These are phyloP conservation scores for Yponomeuta evonymella DNA, from an alignment of 2,888 invertebrate species.

Conservation along the genomic window DNA sequence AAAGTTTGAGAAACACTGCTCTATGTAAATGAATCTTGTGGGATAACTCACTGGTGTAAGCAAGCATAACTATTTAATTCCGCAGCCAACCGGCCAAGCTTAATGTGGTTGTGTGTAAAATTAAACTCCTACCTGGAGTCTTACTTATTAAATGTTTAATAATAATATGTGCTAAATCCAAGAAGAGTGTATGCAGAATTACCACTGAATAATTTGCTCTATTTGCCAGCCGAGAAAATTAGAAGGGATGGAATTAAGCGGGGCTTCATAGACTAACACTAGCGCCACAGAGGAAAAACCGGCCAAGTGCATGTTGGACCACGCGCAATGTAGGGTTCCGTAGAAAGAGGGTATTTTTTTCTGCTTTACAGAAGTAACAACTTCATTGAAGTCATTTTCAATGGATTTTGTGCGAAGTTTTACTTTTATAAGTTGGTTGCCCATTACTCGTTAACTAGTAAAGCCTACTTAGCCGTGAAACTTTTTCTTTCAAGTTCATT, in stretches of 20 bases:
- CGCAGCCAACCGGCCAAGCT: background rate
- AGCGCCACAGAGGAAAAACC: too few species aligned
- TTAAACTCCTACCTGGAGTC: constrained; percentile 36
- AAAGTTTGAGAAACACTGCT: background rate
- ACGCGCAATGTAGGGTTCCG: too few species aligned
- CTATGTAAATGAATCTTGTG: background rate
- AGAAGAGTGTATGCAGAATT: background rate
- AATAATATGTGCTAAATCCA: constrained; percentile 31
- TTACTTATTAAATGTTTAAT: constrained; percentile 49
- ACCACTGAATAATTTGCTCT: background rate
- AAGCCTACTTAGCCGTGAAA: too few species aligned
- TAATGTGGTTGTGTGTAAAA: constrained; percentile 25
- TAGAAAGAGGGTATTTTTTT: too few species aligned
- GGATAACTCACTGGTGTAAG: background rate
- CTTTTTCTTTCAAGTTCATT: too few species aligned
- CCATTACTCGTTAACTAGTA: too few species aligned
- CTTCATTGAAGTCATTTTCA: too few species aligned
- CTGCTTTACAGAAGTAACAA: too few species aligned
- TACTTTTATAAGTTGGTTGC: too few species aligned
- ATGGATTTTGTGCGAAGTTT: too few species aligned
- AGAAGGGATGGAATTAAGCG: background rate
- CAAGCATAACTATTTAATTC: background rate
- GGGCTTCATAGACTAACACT: too few species aligned
- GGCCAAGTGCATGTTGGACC: too few species aligned
- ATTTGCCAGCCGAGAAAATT: background rate